Conservation (phyloP, 2,797 vertebrate genomes). For the Clangula hyemalis region DNA sequence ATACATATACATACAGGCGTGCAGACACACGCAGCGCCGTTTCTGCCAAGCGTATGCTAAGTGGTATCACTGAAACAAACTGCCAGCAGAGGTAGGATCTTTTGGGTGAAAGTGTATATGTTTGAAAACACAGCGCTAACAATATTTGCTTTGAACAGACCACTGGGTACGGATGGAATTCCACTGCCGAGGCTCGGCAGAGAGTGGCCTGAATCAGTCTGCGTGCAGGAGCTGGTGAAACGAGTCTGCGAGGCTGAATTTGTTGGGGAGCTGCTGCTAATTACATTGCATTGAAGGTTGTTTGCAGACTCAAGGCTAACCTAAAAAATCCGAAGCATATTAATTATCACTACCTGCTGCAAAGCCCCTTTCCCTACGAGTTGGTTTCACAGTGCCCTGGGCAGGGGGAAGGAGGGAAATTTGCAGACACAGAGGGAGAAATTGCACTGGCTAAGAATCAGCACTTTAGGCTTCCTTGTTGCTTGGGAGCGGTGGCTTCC, state of each 20-base stretch:
- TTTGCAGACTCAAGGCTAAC: neutral
- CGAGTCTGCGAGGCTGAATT: neutral
- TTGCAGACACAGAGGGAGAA: neutral
- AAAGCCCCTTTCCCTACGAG: neutral
- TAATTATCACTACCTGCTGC: neutral
- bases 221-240: neutral
- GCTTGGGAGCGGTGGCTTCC: neutral
- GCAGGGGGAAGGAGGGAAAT: neutral
- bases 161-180: neutral
- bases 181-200: neutral
- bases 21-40: conserved; percentile 15
- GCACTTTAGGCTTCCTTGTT: neutral
- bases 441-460: neutral
- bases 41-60: conserved; percentile 59
- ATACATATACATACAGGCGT: conserved; percentile 43
- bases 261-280: neutral
- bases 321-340: neutral
- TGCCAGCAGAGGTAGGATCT: conserved; percentile 60
- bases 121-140: conserved; percentile 37
- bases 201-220: neutral
- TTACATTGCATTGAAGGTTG: neutral
- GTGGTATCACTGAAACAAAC: conserved; percentile 51
- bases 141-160: conserved; percentile 23
- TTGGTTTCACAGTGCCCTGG: neutral
- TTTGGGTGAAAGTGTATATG: conserved; percentile 61